A percentile compares a stretch with the other conserved stretches of the same genome.
phyloP scores from a whole-genome alignment of 2,113 vertebrate genomes.

The Thomomys bottae region DNA sequence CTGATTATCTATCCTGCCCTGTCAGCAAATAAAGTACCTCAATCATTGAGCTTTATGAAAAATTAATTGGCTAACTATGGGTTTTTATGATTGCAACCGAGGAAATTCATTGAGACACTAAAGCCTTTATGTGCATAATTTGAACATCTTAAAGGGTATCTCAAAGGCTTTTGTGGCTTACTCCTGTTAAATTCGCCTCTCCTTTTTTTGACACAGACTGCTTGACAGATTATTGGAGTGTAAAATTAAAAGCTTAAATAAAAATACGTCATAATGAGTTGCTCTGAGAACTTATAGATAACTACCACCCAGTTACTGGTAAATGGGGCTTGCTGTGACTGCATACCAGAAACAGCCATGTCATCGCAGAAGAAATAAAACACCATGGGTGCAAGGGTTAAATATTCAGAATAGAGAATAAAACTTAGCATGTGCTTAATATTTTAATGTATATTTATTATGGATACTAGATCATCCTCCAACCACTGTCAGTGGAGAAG shows the following conservation, averaged over 20 bases:
- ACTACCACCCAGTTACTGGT: background rate
- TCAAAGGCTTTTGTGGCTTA: slow-evolving; percentile 8
- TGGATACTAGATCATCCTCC: too few relatives aligned
- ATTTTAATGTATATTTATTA: too few relatives aligned
- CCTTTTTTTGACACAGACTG: background rate
- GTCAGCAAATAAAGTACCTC: slow-evolving; percentile 60
- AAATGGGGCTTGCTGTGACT: background rate
- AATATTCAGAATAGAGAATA: too few relatives aligned
- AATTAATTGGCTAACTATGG: slow-evolving; percentile 61
- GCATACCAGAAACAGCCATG: background rate
- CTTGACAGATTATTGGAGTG: background rate
- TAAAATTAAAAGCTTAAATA: background rate
- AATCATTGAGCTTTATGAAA: slow-evolving; percentile 69
- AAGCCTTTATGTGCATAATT: slow-evolving; percentile 46
- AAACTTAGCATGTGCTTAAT: too few relatives aligned
- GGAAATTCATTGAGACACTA: slow-evolving; percentile 59
- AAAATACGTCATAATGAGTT: slow-evolving; percentile 25
- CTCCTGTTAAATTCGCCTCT: background rate
- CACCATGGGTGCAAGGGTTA: too few relatives aligned
- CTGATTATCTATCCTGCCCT: background rate
- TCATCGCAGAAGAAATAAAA: too few relatives aligned
- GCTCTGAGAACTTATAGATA: slow-evolving; percentile 13
- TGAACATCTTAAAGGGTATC: slow-evolving; percentile 57
- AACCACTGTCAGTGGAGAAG: too few relatives aligned
- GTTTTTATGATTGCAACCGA: slow-evolving; percentile 52